Percentiles rank a stretch among this genome's conserved stretches.
Conservation (phyloP, 1,140 invertebrate genomes). For the Bombus pascuorum region DNA sequence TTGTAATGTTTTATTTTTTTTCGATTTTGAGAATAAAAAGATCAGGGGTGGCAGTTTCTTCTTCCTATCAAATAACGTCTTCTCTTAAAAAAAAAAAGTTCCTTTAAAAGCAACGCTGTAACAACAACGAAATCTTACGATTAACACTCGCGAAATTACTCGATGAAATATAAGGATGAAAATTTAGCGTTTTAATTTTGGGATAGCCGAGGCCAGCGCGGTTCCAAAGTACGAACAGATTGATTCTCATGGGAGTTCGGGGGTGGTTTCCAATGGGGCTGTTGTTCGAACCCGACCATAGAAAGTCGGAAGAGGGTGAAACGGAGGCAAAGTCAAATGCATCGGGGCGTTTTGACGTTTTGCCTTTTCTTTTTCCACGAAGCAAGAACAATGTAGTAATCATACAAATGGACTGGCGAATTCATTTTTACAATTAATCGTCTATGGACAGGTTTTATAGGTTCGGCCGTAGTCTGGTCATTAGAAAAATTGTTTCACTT, state of each 20-base stretch:
- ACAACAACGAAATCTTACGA: neutral
- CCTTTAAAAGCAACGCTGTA: too few relatives aligned
- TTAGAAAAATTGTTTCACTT: slow-evolving; percentile 6
- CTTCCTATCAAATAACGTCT: too few relatives aligned
- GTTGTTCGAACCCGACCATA: slow-evolving; percentile 12
- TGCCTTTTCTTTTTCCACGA: neutral
- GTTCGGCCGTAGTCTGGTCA: neutral
- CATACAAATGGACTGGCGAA: slow-evolving; percentile 36
- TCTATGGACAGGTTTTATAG: neutral
- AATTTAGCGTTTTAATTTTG: slow-evolving; percentile 41
- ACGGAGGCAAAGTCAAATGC: slow-evolving; percentile 5
- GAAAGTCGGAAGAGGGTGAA: neutral
- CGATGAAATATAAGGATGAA: neutral
- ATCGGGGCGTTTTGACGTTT: slow-evolving; percentile 1
- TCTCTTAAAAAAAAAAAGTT: neutral
- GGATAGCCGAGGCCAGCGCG: neutral
- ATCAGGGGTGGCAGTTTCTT: too few relatives aligned
- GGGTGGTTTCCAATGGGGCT: slow-evolving; percentile 2
- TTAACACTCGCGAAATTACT: neutral
- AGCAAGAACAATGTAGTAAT: slow-evolving; percentile 18
- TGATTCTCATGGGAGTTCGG: slow-evolving; percentile 29
- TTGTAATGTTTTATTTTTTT: neutral
- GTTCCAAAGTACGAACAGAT: slow-evolving; percentile 31
- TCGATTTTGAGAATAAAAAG: neutral
- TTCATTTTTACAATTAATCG: slow-evolving; percentile 20